phyloP scores from a whole-genome alignment of 2,797 vertebrate genomes.

The Aldrovandia affinis region DNA sequence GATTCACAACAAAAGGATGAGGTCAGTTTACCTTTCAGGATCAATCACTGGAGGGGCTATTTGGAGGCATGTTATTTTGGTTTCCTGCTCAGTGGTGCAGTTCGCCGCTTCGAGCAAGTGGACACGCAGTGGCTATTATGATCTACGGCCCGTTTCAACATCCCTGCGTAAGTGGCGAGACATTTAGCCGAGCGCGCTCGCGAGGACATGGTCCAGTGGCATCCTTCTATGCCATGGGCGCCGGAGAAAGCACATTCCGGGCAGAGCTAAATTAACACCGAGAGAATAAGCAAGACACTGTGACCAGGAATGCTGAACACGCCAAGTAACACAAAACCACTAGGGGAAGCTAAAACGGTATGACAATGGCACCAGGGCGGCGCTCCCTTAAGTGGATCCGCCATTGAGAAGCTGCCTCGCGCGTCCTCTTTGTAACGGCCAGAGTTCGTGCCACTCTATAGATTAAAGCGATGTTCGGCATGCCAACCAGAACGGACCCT shows the following conservation, averaged over 20 bases:
- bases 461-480: conserved; percentile 30
- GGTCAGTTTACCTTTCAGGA: conserved; percentile 32
- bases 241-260: conserved; percentile 30
- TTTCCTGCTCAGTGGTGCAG: conserved; percentile 34
- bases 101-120: conserved; percentile 30
- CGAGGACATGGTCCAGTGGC: conserved; percentile 45
- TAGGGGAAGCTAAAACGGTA: conserved; percentile 34
- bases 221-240: conserved; percentile 40
- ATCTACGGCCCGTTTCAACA: conserved; percentile 38
- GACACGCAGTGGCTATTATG: conserved; percentile 34
- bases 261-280: conserved; percentile 35
- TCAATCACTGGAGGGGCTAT: conserved; percentile 31
- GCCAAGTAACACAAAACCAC: conserved; percentile 39
- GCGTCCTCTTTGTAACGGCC: conserved; percentile 21
- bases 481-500: background rate
- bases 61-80: conserved; percentile 43
- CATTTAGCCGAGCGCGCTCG: conserved; percentile 22
- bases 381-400: conserved; percentile 16
- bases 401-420: conserved; percentile 24
- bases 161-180: conserved; percentile 34
- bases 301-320: conserved; percentile 46
- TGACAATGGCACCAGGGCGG: conserved; percentile 2
- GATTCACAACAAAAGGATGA: conserved; percentile 1
- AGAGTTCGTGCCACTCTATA: background rate
- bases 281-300: conserved; percentile 42